phyloP scores from a whole-genome alignment of 2,888 invertebrate genomes.

The Leuctra nigra region DNA sequence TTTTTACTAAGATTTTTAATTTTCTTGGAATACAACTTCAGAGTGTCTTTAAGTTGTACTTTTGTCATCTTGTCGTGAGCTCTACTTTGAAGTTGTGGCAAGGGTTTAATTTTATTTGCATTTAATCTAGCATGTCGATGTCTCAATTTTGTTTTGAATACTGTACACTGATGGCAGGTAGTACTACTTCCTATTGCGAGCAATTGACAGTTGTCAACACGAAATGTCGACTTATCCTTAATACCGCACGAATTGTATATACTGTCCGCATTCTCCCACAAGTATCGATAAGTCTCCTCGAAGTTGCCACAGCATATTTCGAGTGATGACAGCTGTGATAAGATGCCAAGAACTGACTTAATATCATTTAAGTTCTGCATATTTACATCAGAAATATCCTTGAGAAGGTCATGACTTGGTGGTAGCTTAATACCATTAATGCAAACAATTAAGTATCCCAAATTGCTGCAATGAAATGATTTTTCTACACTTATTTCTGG shows the following conservation, averaged over 20 bases:
- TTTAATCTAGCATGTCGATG: background rate
- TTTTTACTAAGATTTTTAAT: no score
- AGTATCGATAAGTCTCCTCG: background rate
- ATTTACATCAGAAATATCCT: no score
- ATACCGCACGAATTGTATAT: background rate
- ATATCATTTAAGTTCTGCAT: no score
- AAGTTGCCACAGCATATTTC: background rate
- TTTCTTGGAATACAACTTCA: no score
- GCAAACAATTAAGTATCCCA: background rate
- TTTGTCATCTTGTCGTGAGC: no score
- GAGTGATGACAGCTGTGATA: background rate
- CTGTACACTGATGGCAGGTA: background rate
- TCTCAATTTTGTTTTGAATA: background rate
- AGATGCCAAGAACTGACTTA: background rate
- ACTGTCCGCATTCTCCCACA: background rate
- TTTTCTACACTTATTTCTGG: no score
- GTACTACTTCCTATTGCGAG: background rate
- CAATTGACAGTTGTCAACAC: background rate
- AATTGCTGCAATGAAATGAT: no score
- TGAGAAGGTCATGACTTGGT: background rate
- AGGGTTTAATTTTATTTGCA: no score
- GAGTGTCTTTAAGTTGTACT: no score
- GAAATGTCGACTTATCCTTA: background rate
- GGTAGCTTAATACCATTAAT: background rate
- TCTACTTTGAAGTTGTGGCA: no score